Conservation (phyloP, 2,113 vertebrate species). For the Psettodes erumei region DNA sequence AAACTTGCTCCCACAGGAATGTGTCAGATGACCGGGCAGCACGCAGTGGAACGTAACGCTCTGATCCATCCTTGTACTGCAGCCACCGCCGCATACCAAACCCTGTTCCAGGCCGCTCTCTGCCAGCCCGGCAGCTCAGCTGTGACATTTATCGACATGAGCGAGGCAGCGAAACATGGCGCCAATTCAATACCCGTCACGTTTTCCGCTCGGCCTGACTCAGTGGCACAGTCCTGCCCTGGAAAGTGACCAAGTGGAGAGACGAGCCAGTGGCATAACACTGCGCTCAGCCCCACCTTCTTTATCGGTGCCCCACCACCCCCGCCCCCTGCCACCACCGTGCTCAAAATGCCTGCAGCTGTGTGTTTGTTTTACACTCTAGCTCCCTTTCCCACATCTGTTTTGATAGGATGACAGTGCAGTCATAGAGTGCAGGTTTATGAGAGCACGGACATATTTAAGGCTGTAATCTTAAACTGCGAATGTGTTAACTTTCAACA, state of each 20-base stretch:
- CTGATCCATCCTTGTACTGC: constrained; percentile 34
- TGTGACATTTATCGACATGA: constrained; percentile 31
- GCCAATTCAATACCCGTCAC: constrained; percentile 42
- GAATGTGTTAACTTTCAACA: constrained; percentile 5
- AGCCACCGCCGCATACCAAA: constrained; percentile 53
- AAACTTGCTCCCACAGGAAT: constrained; percentile 55
- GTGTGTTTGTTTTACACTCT: constrained; percentile 61
- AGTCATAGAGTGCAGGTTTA: not conserved
- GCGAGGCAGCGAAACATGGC: constrained; percentile 27
- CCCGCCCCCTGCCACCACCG: no score
- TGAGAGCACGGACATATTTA: not conserved
- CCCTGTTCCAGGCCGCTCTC: constrained; percentile 8
- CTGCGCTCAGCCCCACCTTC: constrained; percentile 14
- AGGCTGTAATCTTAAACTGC: not conserved
- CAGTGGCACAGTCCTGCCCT: constrained; percentile 36
- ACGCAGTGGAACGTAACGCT: constrained; percentile 39
- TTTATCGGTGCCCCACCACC: constrained; percentile 67
- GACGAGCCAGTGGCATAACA: constrained; percentile 43
- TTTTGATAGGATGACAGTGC: constrained; percentile 31
- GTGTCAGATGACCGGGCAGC: constrained; percentile 57
- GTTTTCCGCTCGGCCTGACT: constrained; percentile 65
- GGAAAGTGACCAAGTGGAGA: constrained; percentile 62
- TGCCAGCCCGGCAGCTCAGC: constrained; percentile 21
- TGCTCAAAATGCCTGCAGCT: constrained; percentile 31
- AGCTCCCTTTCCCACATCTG: constrained; percentile 45